Evolutionary conservation across 2,113 vertebrate species (phyloP).

Genomic region (human (Homo sapiens)): DNA sequence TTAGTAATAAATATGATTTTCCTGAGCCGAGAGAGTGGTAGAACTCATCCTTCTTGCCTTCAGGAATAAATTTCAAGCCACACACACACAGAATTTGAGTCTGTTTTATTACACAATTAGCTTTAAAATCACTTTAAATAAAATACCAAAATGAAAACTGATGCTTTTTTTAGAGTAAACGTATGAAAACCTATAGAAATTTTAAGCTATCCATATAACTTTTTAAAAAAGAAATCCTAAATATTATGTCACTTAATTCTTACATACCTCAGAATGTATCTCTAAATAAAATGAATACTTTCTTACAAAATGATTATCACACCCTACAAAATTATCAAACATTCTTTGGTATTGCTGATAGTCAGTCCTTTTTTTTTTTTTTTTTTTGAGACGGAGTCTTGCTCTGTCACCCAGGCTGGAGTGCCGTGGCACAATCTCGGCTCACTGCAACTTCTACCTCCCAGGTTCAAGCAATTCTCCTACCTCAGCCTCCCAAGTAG

Average conservation of each 20-base stretch:
- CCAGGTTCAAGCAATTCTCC: too few relatives aligned
- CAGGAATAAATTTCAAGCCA: slow-evolving; percentile 32
- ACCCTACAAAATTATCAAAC: not conserved
- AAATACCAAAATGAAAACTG: slow-evolving; percentile 24
- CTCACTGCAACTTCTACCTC: too few relatives aligned
- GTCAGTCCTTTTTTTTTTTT: too few relatives aligned
- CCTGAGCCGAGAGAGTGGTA: not conserved
- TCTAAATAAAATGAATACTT: not conserved
- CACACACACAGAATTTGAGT: not conserved
- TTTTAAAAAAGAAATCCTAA: not conserved
- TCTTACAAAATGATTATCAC: not conserved
- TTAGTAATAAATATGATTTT: slow-evolving; percentile 9
- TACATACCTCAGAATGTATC: not conserved
- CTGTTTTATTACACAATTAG: slow-evolving; percentile 1
- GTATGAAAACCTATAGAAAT: not conserved
- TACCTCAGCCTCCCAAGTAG: too few relatives aligned
- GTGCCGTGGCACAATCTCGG: too few relatives aligned
- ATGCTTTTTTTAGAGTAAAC: not conserved
- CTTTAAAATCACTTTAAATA: slow-evolving; percentile 21
- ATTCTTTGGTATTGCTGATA: too few relatives aligned
- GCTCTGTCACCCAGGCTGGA: too few relatives aligned
- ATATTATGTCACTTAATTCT: slow-evolving; percentile 1
- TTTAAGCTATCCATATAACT: not conserved
- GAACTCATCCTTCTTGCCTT: not conserved
- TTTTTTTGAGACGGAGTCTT: too few relatives aligned